A percentile compares a stretch with the other conserved stretches of the same genome.
phyloP scores from a whole-genome alignment of 37 sponge, comb jelly and placozoan species.

The Agelas oroides region DNA sequence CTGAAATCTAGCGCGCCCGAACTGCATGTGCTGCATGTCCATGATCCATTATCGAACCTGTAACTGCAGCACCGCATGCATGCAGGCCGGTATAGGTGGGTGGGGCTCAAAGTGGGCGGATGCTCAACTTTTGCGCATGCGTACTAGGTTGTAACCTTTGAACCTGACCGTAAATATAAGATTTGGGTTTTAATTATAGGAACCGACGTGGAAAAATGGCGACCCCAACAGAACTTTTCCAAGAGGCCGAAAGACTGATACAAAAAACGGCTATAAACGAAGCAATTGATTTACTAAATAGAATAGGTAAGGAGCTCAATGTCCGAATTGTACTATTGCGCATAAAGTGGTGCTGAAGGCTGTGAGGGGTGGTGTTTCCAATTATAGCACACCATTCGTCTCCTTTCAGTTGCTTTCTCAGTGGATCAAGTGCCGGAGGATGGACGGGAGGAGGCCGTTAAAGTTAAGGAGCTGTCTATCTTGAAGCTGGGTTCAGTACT shows the following conservation, averaged over 20 bases:
- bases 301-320: conserved; percentile 45
- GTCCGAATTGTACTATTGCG: too few relatives aligned
- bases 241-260: conserved; percentile 45
- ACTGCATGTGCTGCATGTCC: too few relatives aligned
- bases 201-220: conserved; percentile 13
- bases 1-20: too few relatives aligned
- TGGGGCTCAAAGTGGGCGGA: too few relatives aligned
- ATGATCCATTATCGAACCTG: too few relatives aligned
- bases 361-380: background rate
- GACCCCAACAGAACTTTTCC: conserved; percentile 2
- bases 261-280: conserved; percentile 37
- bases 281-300: conserved; percentile 53
- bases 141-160: background rate
- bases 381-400: conserved; percentile 2
- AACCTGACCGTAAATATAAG: background rate
- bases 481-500: conserved; percentile 65
- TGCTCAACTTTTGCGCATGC: conserved; percentile 1
- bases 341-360: too few relatives aligned
- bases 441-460: conserved; percentile 59
- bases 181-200: conserved; percentile 6
- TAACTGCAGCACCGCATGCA: too few relatives aligned
- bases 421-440: background rate
- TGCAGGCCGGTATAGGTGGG: too few relatives aligned
- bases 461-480: conserved; percentile 77
- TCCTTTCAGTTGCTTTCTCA: background rate